Base-by-base conservation (phyloP, 2,113 vertebrate species). In the Hassar affinis region DNA sequence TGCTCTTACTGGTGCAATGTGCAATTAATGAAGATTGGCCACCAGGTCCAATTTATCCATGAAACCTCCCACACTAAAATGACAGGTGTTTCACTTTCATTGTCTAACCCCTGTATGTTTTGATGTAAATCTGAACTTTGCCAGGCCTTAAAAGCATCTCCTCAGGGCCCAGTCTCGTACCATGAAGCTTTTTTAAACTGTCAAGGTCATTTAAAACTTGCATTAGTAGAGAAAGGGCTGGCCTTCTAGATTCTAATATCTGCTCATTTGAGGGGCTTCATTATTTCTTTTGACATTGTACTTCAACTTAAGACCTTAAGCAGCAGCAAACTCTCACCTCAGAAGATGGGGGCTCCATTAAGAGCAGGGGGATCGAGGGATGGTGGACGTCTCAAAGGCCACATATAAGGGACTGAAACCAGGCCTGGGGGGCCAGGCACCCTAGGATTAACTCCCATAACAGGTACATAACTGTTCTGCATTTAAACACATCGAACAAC, bases 261-360 rank as follows among this genome's bases (percentile, higher is more conserved):
- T 25, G 11, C 14, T n/a, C 22, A 45, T 47, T 10, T 71, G 35
- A 45, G 22, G 9, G 68, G 38, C 10, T 45, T 62, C 47, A 4
- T 74, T 4, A 66, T 47, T 64, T 75, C 15, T 33, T 10, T 51
- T 27, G 15, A 78, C 17, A 33, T 69, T 33, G 8, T 51, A 62
- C 25, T n/a, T 35, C 7, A 45, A 35, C 35, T 79, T 11, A 49
- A 25, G 22, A 61, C 15, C 22, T 79, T 90, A 77, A 56, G 10
- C 18, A 77, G 49, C 30, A 38, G 20, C 18, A 25, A 17, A 56
- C 17, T 20, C 74, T 77, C 52, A 95, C 93, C 91, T 94, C 89
- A 93, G 87, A 90, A 87, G 89, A 87, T 79, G 86, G 89, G 86
- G 92, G 92, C 92, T 92, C 94, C 93, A 94, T 93, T 89, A 92